Base-by-base conservation (phyloP, 2,113 vertebrate genomes). In the Anas platyrhynchos region DNA sequence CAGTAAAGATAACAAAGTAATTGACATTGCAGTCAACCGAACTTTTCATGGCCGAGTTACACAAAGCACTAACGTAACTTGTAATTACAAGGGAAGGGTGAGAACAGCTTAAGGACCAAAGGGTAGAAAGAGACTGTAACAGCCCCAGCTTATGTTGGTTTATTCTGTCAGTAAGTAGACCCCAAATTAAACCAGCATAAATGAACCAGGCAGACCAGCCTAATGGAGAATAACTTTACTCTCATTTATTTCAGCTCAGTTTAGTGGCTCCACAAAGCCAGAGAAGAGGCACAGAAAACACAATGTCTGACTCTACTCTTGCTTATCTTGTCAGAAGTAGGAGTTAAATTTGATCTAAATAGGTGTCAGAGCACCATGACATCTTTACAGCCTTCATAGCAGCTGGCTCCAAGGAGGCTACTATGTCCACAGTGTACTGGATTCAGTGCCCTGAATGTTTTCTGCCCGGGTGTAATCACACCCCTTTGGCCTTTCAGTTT, bases 351-450 rank as follows among this genome's bases (percentile, higher is more conserved):
- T 43, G 52, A 32, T 68, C 38, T 74, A 88, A 91, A 74, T 34
- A 78, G 48, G 27, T 87, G 89, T 82, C 32, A 54, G 38, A 84
- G 77, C 54, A n/a, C 63, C 55, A 55, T 5, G 41, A 20, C 69
- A 34, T 34, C 43, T 78, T 84, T 74, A 46, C 61, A 92, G 48
- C 29, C 68, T 90, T n/a, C 68, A 63, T 22, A 78, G 38, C 79
- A 93, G 77, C 89, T 91, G 95, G 96, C 94, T 97, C 89, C 94
- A 95, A 65, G 89, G 83, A 92, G 94, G 27, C 94, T 95, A 48
- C 48, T 43, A 21, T 67, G 56, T 56, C 65, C 77, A 18, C 63
- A 82, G 83, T 1, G 0, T 14, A 26, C 7, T 7, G 84, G 61
- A 89, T 96, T 96, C 74, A 84, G 74, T 66, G 77, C 74, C 79